phyloP scores from a whole-genome alignment of 2,113 vertebrate genomes.

The Apodemus sylvaticus region DNA sequence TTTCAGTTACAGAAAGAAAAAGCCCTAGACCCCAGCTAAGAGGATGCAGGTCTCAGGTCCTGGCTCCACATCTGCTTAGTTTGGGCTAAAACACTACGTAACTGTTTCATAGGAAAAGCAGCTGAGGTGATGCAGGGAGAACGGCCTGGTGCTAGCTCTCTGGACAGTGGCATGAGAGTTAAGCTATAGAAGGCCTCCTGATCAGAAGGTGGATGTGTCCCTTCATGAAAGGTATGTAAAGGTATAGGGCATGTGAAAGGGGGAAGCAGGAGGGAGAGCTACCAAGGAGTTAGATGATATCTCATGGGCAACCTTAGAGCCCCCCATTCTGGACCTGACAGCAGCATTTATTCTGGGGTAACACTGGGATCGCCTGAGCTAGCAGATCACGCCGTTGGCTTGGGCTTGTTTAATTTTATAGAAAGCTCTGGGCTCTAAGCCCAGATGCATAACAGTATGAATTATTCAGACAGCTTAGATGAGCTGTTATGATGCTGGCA shows the following conservation, averaged over 20 bases:
- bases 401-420: slow-evolving; percentile 77
- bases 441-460: slow-evolving; percentile 65
- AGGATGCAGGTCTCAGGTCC: slow-evolving; percentile 15
- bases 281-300: background rate
- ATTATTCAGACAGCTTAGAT: slow-evolving; percentile 68
- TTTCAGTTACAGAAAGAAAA: slow-evolving; percentile 33
- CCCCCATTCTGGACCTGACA: background rate
- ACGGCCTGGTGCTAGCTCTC: background rate
- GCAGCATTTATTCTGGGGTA: background rate
- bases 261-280: background rate
- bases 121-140: background rate
- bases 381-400: slow-evolving; percentile 62
- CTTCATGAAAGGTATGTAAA: background rate
- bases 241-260: background rate
- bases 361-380: slow-evolving; percentile 7
- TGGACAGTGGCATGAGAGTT: background rate
- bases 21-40: background rate
- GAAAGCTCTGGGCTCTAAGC: slow-evolving; percentile 76
- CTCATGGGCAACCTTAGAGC: background rate
- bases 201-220: background rate
- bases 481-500: slow-evolving; percentile 54
- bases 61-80: background rate
- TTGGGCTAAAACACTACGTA: background rate
- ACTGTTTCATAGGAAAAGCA: background rate
- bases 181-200: background rate